Conservation (phyloP, 2,888 invertebrate species). For the Ophonus ardosiacus region DNA sequence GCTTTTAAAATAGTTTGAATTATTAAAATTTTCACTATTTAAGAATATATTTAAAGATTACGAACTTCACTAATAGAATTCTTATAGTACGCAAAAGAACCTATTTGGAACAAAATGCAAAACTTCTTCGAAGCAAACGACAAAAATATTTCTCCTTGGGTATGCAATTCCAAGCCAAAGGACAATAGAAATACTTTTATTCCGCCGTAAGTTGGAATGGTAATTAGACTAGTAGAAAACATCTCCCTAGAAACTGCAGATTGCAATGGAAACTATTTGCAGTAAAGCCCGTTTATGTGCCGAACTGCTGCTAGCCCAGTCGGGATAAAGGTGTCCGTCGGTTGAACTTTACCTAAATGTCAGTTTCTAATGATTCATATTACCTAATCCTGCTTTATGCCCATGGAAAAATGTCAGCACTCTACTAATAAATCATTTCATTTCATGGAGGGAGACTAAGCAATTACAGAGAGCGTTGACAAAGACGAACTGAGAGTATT, state of each 20-base stretch:
- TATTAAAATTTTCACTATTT: too few relatives aligned
- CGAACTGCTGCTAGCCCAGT: not conserved
- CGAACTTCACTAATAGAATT: too few relatives aligned
- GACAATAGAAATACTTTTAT: constrained; percentile 39
- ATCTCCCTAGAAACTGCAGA: constrained; percentile 47
- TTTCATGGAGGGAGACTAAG: not conserved
- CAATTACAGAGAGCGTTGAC: constrained; percentile 28
- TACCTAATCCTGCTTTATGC: constrained; percentile 49
- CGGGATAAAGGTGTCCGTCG: constrained; percentile 43
- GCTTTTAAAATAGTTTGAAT: too few relatives aligned
- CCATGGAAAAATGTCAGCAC: constrained; percentile 50
- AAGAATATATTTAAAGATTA: too few relatives aligned
- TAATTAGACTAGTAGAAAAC: constrained; percentile 42
- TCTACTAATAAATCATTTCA: constrained; percentile 38
- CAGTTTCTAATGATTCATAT: constrained; percentile 56
- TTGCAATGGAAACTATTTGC: constrained; percentile 56
- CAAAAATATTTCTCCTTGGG: not conserved
- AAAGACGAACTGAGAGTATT: not conserved
- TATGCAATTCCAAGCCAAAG: not conserved
- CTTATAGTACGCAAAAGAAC: not conserved
- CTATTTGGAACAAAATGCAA: constrained; percentile 3
- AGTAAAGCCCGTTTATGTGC: constrained; percentile 52
- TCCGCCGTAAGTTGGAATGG: constrained; percentile 42
- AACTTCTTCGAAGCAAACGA: not conserved
- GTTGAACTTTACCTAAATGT: constrained; percentile 56